phyloP scores from a whole-genome alignment of 1,140 invertebrate species.

The Brachystomella parvula region DNA sequence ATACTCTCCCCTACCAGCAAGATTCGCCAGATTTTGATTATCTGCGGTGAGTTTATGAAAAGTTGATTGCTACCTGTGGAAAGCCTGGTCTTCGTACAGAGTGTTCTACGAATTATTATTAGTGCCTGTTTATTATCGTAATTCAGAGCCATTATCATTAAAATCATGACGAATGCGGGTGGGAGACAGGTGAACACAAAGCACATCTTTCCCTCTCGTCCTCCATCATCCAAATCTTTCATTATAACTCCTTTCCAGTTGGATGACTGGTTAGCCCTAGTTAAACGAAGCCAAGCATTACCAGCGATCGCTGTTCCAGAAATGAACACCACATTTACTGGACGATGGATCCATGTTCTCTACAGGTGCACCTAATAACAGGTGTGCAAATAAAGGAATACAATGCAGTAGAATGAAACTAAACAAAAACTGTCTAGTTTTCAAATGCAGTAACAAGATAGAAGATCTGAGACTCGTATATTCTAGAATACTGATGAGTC shows the following conservation, averaged over 20 bases:
- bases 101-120: neutral
- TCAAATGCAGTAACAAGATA: too few species aligned
- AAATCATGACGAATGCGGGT: conserved; percentile 2
- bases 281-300: neutral
- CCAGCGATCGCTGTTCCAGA: neutral
- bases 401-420: too few species aligned
- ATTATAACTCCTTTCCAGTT: neutral
- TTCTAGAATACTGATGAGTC: too few species aligned
- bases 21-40: neutral
- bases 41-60: neutral
- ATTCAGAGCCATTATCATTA: conserved; percentile 11
- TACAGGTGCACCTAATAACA: too few species aligned
- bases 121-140: neutral
- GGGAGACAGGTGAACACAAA: neutral
- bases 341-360: too few species aligned
- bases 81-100: neutral
- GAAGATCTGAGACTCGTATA: too few species aligned
- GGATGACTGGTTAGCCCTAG: neutral
- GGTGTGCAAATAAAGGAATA: too few species aligned
- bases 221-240: neutral
- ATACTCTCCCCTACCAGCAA: too few species aligned
- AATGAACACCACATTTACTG: too few species aligned
- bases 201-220: neutral
- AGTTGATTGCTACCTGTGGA: neutral
- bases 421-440: too few species aligned